These are phyloP conservation scores for Eurystomus gularis DNA, from an alignment of 2,113 vertebrate genomes.

Conservation along the genomic window DNA sequence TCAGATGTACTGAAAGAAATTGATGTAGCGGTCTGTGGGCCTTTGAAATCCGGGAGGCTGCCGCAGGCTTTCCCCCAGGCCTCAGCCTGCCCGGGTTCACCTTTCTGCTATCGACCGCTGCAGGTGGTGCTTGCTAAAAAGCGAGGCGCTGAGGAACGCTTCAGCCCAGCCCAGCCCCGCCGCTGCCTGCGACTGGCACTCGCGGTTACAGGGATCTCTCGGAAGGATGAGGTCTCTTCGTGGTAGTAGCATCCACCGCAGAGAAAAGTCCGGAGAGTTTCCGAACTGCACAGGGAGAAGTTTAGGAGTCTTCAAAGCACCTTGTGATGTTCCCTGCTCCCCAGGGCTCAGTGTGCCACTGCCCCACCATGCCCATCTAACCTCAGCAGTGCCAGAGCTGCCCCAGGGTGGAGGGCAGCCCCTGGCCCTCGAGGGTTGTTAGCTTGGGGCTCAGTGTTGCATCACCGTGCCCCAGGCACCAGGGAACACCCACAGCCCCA, in stretches of 20 bases:
- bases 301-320: not conserved
- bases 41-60: slow-evolving; percentile 32
- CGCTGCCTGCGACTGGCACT: not conserved
- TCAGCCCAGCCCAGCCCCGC: not conserved
- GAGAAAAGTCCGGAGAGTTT: not conserved
- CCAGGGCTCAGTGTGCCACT: not conserved
- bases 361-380: accelerated
- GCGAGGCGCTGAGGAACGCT: not conserved
- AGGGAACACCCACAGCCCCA: not conserved
- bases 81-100: not conserved
- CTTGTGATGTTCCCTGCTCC: no score
- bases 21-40: not conserved
- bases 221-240: not conserved
- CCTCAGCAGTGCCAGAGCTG: not conserved
- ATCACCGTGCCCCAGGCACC: not conserved
- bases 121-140: not conserved
- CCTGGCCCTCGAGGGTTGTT: accelerated
- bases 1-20: not conserved
- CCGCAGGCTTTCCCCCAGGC: not conserved
- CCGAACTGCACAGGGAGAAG: not conserved
- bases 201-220: accelerated
- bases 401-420: not conserved
- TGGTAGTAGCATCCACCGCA: no score
- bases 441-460: not conserved
- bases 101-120: not conserved